Base-by-base conservation (phyloP, 2,797 vertebrate genomes). In the Hypotaenidia philippensis region DNA sequence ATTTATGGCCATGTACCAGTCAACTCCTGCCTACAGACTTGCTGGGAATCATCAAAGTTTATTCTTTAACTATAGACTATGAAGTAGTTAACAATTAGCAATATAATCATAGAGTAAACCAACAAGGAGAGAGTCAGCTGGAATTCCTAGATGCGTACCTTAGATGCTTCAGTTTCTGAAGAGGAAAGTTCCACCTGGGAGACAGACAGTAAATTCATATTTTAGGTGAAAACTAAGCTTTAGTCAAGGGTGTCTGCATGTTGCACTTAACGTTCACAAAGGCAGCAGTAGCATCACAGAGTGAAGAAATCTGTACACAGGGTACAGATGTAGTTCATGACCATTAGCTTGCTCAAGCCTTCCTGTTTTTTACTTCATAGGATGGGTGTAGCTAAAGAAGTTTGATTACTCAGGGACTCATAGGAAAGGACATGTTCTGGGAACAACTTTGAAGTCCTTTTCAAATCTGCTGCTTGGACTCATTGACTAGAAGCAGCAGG, bases 321-420 rank as follows among this genome's bases (percentile, higher is more conserved):
- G n/a, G 4, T 61, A 44, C 0, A 1, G 5, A 32, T 25, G 5
- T 44, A 36, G 9, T 22, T 75, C 26, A 45, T 45, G 26, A 6
- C 2, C 14, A 31, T 31, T 29, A 32, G n/a, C 5, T 57, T 70
- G 9, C 11, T 55, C 76, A 63, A 79, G 6, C 8, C 19, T 76
- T 91, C 26, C 13, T 64, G 10, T 0, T 45, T 89, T 44, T 77
- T 2, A n/a, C 21, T 47, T 94, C 16, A 41, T 38, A 19, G 5
- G 8, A 12, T 64, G 25, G 23, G 10, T 25, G 14, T 31, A 60
- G 12, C n/a, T 72, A 57, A 27, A 32, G 19, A 76, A n/a, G 3
- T 53, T 83, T 41, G 5, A 63, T 86, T 72, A n/a, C 4, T 23
- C 17, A 41, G 49, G 19, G 9, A 7, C 3, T 72, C 5, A 38